These are phyloP conservation scores for Dryas iulia DNA, from an alignment of 1,140 invertebrate species.

Conservation along the genomic window DNA sequence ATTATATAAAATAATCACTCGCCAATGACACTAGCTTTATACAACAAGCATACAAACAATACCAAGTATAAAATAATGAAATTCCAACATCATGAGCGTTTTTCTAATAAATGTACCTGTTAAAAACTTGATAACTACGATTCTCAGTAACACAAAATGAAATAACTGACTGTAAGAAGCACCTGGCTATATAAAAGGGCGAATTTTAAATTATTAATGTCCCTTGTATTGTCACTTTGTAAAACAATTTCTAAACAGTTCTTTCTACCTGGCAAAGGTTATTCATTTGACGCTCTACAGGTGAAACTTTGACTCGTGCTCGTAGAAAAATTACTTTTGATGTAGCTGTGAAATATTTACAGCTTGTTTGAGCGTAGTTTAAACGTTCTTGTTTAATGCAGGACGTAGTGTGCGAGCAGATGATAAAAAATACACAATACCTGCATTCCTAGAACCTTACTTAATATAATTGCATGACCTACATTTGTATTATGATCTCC, in stretches of 20 bases:
- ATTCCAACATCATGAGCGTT: neutral
- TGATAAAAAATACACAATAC: neutral
- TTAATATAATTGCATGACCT: neutral
- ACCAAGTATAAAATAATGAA: no score
- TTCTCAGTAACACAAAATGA: neutral
- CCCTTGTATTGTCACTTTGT: neutral
- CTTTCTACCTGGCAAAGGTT: neutral
- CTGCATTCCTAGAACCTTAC: neutral
- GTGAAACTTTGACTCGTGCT: neutral
- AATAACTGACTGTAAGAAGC: neutral
- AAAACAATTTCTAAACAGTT: neutral
- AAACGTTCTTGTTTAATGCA: no score
- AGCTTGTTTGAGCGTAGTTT: no score
- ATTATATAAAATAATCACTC: no score
- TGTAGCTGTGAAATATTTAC: no score
- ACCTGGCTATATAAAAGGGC: neutral
- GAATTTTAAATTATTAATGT: neutral
- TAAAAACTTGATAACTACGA: neutral
- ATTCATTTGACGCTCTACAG: neutral
- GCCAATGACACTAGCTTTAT: no score
- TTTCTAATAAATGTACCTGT: neutral
- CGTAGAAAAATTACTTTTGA: neutral
- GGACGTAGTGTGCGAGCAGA: neutral
- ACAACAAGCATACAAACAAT: no score
- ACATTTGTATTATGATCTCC: no score